Evolutionary conservation across 1,140 invertebrate genomes (phyloP), one percentile per base, ranked within the genome.

Genomic region (Caenorhabditis brenneri): DNA sequence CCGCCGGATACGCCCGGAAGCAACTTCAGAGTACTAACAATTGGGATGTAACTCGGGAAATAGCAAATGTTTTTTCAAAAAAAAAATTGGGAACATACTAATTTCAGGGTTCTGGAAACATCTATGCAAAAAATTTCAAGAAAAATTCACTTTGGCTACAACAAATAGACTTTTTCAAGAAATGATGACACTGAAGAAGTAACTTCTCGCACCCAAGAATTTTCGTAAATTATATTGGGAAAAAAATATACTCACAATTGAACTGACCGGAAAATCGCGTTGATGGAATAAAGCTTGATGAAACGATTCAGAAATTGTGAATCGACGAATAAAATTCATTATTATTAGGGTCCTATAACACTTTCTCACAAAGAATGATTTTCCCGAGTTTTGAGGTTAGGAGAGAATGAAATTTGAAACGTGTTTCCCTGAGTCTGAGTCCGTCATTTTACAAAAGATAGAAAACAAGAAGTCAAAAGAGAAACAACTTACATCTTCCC

Each of bases 211-310:
- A 46, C 9, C 42, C 42, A 46, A 46, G 9, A 12, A 9, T 12
- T 16, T 46, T 46, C 42, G 16, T 12, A 46, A 46, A 46, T 16
- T 16, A 46, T 16, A 16, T 46, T 16, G n/a, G 5, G 48, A 55
- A 55, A 55, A 24, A 27, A 0, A 0, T 7, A 74, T 42, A 74
- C 65, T 74, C 22, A 74, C 65, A 74, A 74, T 74, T 5, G 65
- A 74, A 42, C 36, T 74, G 29, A 74, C 29, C 19, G 65, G 36
- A 74, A 74, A 74, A 15, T 74, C 65, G 9, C 65, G 19, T 24
- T 74, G 65, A 74, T 74, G 65, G 65, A 74, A 74, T 42, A 74
- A 15, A 5, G 65, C 65, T 24, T 74, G 65, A 31, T 74, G 65
- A 42, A 74, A 74, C 2, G 65, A 42, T 31, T 42, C 36, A 42